Evolutionary conservation across 2,797 vertebrate species (phyloP).

Genomic region (Darevskia nairensis): DNA sequence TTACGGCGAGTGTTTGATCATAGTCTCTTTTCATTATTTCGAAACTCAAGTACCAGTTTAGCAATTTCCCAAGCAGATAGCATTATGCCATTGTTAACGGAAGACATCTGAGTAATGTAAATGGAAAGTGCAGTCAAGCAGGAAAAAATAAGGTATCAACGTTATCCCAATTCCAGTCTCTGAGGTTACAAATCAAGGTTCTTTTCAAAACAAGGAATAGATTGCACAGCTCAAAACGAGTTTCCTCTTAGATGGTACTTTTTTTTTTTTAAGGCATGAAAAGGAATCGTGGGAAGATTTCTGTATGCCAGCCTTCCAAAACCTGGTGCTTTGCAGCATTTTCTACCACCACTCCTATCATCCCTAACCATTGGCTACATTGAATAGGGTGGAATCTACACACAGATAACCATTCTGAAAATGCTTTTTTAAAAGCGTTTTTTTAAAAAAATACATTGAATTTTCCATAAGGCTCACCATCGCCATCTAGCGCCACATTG

Average conservation of each 20-base stretch:
- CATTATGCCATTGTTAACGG: constrained; percentile 23
- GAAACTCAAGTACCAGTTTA: not conserved
- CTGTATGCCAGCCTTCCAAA: too few species aligned
- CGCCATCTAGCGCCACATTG: too few species aligned
- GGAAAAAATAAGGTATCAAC: not conserved
- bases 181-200: constrained; percentile 1
- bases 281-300: too few species aligned
- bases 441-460: too few species aligned
- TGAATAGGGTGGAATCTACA: too few species aligned
- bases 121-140: not conserved
- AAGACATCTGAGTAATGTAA: constrained; percentile 9
- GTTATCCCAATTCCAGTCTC: not conserved
- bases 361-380: too few species aligned
- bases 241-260: not conserved
- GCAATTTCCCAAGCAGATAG: not conserved
- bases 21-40: constrained; percentile 9
- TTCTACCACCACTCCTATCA: too few species aligned
- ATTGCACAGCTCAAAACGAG: constrained; percentile 10
- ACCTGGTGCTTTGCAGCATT: too few species aligned
- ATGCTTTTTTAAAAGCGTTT: too few species aligned
- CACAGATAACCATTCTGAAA: too few species aligned
- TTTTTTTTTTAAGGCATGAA: not conserved
- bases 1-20: not conserved
- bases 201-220: constrained; percentile 9
- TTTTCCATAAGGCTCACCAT: too few species aligned